phyloP scores from a whole-genome alignment of 2,797 vertebrate species.

The Vultur gryphus region DNA sequence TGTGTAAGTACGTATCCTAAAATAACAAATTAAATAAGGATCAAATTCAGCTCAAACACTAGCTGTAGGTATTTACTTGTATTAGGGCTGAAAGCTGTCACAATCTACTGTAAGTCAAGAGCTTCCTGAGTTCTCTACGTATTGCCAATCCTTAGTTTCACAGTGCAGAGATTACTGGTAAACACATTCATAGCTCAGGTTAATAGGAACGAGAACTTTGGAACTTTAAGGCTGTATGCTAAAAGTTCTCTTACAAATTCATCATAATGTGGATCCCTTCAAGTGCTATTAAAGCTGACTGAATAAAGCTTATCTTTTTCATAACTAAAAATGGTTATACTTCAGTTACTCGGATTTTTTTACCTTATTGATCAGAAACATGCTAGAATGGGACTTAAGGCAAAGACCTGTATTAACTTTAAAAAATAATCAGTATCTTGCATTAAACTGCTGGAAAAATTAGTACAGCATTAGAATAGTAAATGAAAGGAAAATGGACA shows the following conservation, averaged over 20 bases:
- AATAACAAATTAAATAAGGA: not conserved
- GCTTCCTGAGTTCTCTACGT: slow-evolving; percentile 49
- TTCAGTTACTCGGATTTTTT: not conserved
- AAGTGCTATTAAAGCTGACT: slow-evolving; percentile 9
- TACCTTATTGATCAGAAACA: not conserved
- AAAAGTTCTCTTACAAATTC: not conserved
- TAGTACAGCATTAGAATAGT: not conserved
- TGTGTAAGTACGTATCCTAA: not conserved
- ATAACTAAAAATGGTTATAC: not conserved
- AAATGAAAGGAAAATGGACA: not conserved
- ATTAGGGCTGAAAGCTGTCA: slow-evolving; percentile 1
- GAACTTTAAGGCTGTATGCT: slow-evolving; percentile 6
- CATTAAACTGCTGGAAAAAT: not conserved
- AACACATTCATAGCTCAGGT: slow-evolving; percentile 44
- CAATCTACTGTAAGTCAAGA: not conserved
- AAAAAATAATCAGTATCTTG: not conserved
- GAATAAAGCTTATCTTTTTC: not conserved
- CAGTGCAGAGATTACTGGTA: slow-evolving; percentile 49
- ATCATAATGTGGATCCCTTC: not conserved
- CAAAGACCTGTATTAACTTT: not conserved
- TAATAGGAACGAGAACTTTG: not conserved
- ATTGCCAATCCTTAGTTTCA: slow-evolving; percentile 56
- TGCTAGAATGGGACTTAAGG: slow-evolving; percentile 15
- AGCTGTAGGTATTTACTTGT: not conserved
- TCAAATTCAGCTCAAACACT: not conserved